These are phyloP conservation scores for Esperia sulphurella DNA, from an alignment of 2,888 invertebrate species.

Conservation along the genomic window DNA sequence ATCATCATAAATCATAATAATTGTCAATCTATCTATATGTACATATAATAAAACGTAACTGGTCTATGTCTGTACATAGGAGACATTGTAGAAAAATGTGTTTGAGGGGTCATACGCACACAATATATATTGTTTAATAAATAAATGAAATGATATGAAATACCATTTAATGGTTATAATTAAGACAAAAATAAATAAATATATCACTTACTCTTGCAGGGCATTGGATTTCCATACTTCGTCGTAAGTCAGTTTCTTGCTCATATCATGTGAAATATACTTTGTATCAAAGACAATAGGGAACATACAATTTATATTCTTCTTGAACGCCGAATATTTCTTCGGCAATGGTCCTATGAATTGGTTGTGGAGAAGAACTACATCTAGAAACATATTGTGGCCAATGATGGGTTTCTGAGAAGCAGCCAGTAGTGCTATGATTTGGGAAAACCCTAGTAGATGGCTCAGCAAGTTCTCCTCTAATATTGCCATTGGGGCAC, in stretches of 20 bases:
- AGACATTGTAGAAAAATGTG: too few relatives aligned
- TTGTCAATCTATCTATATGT: too few relatives aligned
- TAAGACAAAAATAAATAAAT: background rate
- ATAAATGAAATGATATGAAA: too few relatives aligned
- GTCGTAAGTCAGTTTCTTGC: constrained; percentile 52
- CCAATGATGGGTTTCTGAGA: constrained; percentile 86
- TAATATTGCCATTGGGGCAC: constrained; percentile 51
- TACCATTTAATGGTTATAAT: too few relatives aligned
- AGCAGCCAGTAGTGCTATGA: constrained; percentile 80
- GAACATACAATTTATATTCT: constrained; percentile 79
- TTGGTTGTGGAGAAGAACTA: constrained; percentile 84
- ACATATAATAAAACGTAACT: too few relatives aligned
- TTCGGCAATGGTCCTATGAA: constrained; percentile 85
- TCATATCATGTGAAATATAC: constrained; percentile 80
- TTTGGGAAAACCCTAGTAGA: constrained; percentile 82
- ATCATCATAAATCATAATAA: too few relatives aligned
- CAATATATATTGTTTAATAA: too few relatives aligned
- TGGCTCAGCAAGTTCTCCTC: constrained; percentile 71
- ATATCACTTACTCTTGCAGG: constrained; percentile 65
- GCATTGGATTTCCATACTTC: constrained; percentile 75
- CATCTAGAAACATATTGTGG: constrained; percentile 86
- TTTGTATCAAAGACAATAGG: constrained; percentile 88
- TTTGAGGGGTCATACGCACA: too few relatives aligned
- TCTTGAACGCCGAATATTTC: constrained; percentile 82
- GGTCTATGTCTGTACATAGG: too few relatives aligned